A percentile compares a stretch with the other conserved stretches of the same genome.
These are phyloP conservation scores for Gavialis gangeticus DNA, from an alignment of 2,113 vertebrate genomes.

Conservation along the genomic window DNA sequence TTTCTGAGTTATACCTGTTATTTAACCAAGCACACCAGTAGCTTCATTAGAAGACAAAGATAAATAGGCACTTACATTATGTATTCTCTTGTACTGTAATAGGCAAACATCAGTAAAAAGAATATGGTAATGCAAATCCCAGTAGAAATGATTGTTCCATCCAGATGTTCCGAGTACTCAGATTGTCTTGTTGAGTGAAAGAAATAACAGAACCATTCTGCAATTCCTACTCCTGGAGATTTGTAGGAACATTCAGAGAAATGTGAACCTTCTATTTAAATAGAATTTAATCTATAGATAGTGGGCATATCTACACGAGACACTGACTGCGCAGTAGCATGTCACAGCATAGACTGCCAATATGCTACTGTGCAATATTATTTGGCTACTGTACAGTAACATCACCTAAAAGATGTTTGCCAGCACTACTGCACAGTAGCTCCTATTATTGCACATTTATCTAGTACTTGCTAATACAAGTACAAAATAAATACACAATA, in stretches of 20 bases:
- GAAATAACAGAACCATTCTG: conserved; percentile 10
- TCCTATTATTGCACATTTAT: too few species aligned
- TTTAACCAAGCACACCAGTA: not conserved
- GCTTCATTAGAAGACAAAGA: conserved; percentile 26
- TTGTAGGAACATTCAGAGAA: not conserved
- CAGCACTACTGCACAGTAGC: too few species aligned
- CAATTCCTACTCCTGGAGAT: not conserved
- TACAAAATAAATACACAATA: too few species aligned
- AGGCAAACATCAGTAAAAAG: conserved; percentile 20
- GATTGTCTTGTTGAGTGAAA: not conserved
- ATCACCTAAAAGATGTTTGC: too few species aligned
- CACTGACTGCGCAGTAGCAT: too few species aligned
- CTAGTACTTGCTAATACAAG: too few species aligned
- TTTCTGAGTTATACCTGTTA: not conserved
- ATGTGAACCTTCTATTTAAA: not conserved
- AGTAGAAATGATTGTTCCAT: not conserved
- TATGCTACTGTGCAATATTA: too few species aligned
- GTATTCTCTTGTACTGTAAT: not conserved
- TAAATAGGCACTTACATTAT: conserved; percentile 12
- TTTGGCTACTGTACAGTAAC: too few species aligned
- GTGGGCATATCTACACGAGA: too few species aligned
- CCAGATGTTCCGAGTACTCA: not conserved
- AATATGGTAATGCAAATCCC: not conserved
- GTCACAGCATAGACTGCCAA: not conserved
- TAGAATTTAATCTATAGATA: not conserved